phyloP scores from a whole-genome alignment of 2,888 invertebrate genomes.

The Drosophila infuscata region DNA sequence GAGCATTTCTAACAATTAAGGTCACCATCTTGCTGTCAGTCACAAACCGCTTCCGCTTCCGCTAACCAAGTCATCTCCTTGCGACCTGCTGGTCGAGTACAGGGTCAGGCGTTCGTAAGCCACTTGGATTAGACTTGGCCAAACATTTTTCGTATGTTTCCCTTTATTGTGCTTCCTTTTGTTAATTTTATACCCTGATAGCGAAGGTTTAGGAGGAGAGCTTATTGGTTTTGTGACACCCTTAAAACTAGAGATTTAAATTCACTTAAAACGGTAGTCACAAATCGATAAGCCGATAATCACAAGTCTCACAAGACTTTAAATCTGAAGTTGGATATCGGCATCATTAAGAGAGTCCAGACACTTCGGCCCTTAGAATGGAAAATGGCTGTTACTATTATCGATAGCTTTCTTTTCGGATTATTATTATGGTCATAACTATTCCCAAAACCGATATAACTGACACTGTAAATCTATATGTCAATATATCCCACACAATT shows the following conservation, averaged over 20 bases:
- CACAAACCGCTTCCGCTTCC: conserved; percentile 11
- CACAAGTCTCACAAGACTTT: background rate
- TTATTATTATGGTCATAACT: background rate
- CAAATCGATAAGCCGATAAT: background rate
- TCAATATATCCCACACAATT: background rate
- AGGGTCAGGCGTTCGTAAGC: conserved; percentile 38
- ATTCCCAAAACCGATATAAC: background rate
- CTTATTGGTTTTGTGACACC: background rate
- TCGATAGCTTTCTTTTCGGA: background rate
- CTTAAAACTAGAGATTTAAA: background rate
- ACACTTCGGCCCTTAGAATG: no score
- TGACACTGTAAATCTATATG: background rate
- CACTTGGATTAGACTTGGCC: conserved; percentile 68
- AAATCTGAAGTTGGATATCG: no score
- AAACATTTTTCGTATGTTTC: conserved; percentile 41
- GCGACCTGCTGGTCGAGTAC: background rate
- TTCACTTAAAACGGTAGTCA: background rate
- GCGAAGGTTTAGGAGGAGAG: background rate
- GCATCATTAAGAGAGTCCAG: background rate
- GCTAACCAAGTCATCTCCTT: conserved; percentile 19
- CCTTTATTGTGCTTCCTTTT: conserved; percentile 25
- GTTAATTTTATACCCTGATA: conserved; percentile 4
- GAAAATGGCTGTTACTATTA: background rate
- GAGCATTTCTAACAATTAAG: background rate
- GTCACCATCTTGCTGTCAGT: background rate